Base-by-base conservation (phyloP, 2,113 vertebrate species). In the Nesogale talazaci region DNA sequence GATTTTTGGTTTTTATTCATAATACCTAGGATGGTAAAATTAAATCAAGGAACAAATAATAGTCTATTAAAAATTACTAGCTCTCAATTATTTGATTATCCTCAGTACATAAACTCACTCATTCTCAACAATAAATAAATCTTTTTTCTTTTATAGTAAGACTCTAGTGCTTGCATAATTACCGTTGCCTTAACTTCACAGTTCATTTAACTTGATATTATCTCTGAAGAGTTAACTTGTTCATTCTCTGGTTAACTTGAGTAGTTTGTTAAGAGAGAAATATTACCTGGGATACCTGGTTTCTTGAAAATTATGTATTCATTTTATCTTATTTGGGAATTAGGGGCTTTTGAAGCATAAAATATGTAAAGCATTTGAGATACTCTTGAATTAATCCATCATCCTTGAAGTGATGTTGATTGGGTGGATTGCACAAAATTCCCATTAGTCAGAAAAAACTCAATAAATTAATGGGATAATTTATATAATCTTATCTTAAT, bases 291-390 rank as follows among this genome's bases (percentile, higher is more conserved):
- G 38, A 77, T 16, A 69, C 14, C 40, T 42, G 25, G 74, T 81
- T 2, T 38, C 16, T 29, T 94, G 22, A 29, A 36, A 84, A 46
- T 56, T 3, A 65, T 77, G 40, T 10, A 63, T 65, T 23, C 36
- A 88, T 78, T 88, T 87, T 59, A 74, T 2, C 46, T 72, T 31
- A 88, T 76, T 91, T 92, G 81, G 23, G 14, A 94, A 70, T 38
- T 86, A 12, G 59, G 59, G 59, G 11, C 15, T 61, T 61, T 61
- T 34, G 46, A 76, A 17, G 88, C 10, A 46, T 27, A 70, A 90
- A 75, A 81, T 69, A 34, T 69, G 14, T 69, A 6, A n/a, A 69
- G 67, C 31, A 69, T 16, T 69, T 69, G 31, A 69, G 29, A n/a
- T 69, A 34, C n/a, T 16, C 31, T 69, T 34, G 67, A 69, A 16